Base-by-base conservation (phyloP, 1,140 invertebrate species). In the Sinella curviseta region DNA sequence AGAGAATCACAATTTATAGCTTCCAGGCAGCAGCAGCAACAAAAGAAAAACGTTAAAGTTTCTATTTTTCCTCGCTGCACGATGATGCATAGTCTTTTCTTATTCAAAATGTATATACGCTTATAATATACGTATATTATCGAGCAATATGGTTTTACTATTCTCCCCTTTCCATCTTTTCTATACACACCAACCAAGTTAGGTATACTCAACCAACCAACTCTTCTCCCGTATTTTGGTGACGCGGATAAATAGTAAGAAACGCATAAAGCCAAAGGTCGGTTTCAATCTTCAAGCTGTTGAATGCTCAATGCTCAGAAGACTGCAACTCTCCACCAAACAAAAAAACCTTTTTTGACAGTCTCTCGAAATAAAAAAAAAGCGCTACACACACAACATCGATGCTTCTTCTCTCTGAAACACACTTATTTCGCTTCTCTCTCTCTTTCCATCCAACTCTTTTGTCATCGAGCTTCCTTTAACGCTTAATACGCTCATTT, bases 211-310 rank as follows among this genome's bases (percentile, higher is more conserved):
- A 48, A n/a, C n/a, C n/a, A n/a, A n/a, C n/a, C n/a, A n/a, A n/a
- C n/a, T n/a, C n/a, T n/a, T n/a, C n/a, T n/a, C n/a, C n/a, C n/a
- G n/a, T n/a, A n/a, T n/a, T n/a, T n/a, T n/a, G n/a, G n/a, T n/a
- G 55, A 60, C 55, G n/a, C 55, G 55, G 55, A 60, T 60, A 60
- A 60, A 60, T 60, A 60, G n/a, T 4, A 60, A 33, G 65, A 70
- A 60, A 60, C 30, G 26, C 31, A 48, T 12, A 70, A 60, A 70
- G 65, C 65, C 65, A 70, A 70, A 70, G 65, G 65, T 70, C 65
- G 65, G 65, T 70, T 70, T 70, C 65, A 70, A 70, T 70, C 65
- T 70, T 70, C 3, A 70, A 33, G 65, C 65, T 70, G 65, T 70
- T 70, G 65, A 70, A 70, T 70, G 65, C 65, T 70, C 4, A 48